Evolutionary conservation across 2,797 vertebrate genomes (phyloP).

Genomic region (Rhyacichthys aspro): DNA sequence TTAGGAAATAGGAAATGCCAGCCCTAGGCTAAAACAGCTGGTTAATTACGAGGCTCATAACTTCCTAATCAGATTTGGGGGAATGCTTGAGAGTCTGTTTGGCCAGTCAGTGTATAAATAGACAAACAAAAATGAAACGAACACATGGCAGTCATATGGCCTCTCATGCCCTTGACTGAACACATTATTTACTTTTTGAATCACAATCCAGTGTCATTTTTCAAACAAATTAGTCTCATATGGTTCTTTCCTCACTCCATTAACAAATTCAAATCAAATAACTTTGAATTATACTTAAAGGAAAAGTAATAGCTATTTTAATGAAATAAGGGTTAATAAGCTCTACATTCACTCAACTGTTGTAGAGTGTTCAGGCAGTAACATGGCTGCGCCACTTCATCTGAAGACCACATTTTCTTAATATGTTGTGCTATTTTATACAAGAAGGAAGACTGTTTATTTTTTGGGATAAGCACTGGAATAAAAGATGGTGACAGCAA

Average conservation of each 20-base stretch:
- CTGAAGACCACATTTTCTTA: neutral
- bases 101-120: conserved; percentile 58
- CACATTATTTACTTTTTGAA: conserved; percentile 49
- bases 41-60: conserved; percentile 64
- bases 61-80: conserved; percentile 70
- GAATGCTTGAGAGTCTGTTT: conserved; percentile 57
- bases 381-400: neutral
- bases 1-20: conserved; percentile 56
- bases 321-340: neutral
- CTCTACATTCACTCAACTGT: no score
- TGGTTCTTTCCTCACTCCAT: conserved; percentile 60
- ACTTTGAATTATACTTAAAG: conserved; percentile 3
- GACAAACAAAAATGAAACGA: conserved; percentile 58
- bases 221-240: conserved; percentile 70
- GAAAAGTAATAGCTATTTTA: neutral
- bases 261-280: conserved; percentile 66
- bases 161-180: conserved; percentile 51
- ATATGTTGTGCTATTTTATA: no score
- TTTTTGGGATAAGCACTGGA: no score
- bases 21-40: conserved; percentile 49
- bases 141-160: conserved; percentile 71
- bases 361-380: no score
- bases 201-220: conserved; percentile 58
- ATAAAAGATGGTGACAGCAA: no score
- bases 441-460: no score